Evolutionary conservation across 1,140 invertebrate genomes (phyloP).

Genomic region (Danaus plexippus): DNA sequence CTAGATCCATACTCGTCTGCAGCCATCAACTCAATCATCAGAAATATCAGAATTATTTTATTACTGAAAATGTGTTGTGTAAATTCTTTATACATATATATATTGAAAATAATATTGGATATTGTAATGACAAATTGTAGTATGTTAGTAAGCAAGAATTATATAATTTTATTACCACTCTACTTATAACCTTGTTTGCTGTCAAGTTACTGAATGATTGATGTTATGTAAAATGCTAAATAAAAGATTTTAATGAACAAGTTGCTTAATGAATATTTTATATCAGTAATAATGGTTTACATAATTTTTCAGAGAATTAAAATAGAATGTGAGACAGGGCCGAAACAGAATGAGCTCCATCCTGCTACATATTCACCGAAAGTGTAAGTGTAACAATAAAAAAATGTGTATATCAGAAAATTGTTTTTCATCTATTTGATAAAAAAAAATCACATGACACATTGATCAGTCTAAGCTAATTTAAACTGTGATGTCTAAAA

Average conservation of each 20-base stretch:
- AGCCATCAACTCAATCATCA: conserved; percentile 69
- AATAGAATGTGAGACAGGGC: conserved; percentile 33
- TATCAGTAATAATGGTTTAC: too few species aligned
- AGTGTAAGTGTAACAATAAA: conserved; percentile 36
- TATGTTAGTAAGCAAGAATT: too few species aligned
- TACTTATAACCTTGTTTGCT: too few species aligned
- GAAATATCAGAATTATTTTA: not conserved
- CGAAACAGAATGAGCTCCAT: conserved; percentile 36
- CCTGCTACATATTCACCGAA: conserved; percentile 49
- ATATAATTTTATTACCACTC: too few species aligned
- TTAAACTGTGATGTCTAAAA: not conserved
- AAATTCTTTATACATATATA: not conserved
- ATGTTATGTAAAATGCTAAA: too few species aligned
- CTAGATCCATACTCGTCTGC: conserved; percentile 91
- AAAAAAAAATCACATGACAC: too few species aligned
- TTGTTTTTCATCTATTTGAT: not conserved
- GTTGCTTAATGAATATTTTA: too few species aligned
- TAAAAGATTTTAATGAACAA: too few species aligned
- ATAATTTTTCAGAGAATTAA: conserved; percentile 48
- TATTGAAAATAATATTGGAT: too few species aligned
- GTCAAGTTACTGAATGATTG: too few species aligned
- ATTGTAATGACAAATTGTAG: too few species aligned
- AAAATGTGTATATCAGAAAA: not conserved
- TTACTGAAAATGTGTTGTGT: not conserved
- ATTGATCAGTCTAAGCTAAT: too few species aligned